Base-by-base conservation (phyloP, 2,113 vertebrate genomes). In the Chlorodrepanis virens region DNA sequence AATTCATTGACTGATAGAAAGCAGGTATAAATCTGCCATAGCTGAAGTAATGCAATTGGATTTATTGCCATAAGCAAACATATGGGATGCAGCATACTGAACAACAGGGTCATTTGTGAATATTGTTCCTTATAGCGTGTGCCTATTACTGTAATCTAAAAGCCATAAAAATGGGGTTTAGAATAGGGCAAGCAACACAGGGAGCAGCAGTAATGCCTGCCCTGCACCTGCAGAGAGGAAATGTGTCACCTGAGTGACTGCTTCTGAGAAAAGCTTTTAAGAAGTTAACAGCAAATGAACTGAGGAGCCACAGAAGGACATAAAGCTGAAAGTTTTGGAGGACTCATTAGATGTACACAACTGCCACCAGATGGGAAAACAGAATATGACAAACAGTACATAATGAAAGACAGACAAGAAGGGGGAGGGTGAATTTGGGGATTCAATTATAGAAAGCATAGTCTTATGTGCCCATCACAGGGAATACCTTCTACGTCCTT, bases 21-120 rank as follows among this genome's bases (percentile, higher is more conserved):
- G 75, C 77, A 69, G 74, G 92, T 93, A 67, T 97, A 98, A 98
- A 98, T 97, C 96, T 97, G 95, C 95, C 91, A 76, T 54, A 92
- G 93, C 83, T 95, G 92, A 88, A 96, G 90, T 95, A 97, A 97
- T 91, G 84, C 57, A 49, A 96, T 94, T 91, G 81, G 93, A 97
- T 98, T 97, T 98, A 97, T 87, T 91, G 89, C 93, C 59, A 11
- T 45, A 89, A 94, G 89, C 96, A 95, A 98, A 96, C 7, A 24
- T 76, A 69, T 37, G 83, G 96, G 69, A 87, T 96, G 90, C 6
- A 4, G 87, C 35, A 39, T 82, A 39, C 60, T 88, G 94, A 96
- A 92, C 96, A 97, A 87, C 17, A 42, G 67, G 61, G 75, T 93
- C 54, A 68, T 96, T 94, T 95, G 87, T 74, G 90, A 96, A 89